A percentile compares a stretch with the other conserved stretches of the same genome.
These are phyloP conservation scores for Acanthurus lineatus DNA, from an alignment of 2,797 vertebrate genomes.

Conservation along the genomic window DNA sequence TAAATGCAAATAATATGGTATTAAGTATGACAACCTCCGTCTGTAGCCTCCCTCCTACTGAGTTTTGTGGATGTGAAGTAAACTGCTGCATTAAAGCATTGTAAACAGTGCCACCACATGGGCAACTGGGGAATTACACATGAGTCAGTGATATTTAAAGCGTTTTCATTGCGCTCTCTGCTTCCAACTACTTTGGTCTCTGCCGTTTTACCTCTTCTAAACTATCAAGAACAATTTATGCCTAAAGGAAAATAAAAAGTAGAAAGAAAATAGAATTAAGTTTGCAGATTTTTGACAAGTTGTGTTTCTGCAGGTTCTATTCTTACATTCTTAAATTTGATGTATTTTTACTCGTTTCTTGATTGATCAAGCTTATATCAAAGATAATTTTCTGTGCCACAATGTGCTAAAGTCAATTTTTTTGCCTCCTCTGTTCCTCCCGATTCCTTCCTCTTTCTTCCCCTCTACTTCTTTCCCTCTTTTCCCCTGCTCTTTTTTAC, in stretches of 20 bases:
- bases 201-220: conserved; percentile 12
- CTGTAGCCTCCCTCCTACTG: conserved; percentile 13
- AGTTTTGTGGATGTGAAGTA: conserved; percentile 1
- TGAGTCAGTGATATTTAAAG: neutral
- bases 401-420: neutral
- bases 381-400: conserved; percentile 10
- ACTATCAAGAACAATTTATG: neutral
- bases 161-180: neutral
- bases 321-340: neutral
- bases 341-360: conserved; percentile 10
- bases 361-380: neutral
- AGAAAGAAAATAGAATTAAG: neutral
- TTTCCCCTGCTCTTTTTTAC: neutral
- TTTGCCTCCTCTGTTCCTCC: neutral
- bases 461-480: neutral
- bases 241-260: neutral
- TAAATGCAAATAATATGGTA: conserved; percentile 67
- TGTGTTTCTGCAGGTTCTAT: neutral
- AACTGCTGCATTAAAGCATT: conserved; percentile 51
- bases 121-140: conserved; percentile 32
- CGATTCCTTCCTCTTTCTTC: too few relatives aligned
- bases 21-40: conserved; percentile 49
- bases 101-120: conserved; percentile 74
- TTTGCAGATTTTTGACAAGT: neutral
- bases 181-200: neutral